Percentiles rank a stretch among this genome's conserved stretches.
phyloP scores from a whole-genome alignment of 2,113 vertebrate genomes.

The Bos indicus region DNA sequence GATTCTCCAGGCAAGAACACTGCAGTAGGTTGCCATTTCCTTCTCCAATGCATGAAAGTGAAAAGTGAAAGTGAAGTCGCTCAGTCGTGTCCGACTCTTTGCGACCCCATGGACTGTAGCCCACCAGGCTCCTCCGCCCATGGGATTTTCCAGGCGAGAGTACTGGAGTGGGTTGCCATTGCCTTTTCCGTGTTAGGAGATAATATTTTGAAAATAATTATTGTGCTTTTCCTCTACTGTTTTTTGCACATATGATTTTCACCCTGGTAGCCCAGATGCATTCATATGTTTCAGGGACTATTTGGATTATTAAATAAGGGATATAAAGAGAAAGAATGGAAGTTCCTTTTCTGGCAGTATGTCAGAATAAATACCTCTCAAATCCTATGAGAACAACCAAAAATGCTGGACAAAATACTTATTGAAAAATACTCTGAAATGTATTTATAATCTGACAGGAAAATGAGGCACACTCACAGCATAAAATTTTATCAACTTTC shows the following conservation, averaged over 20 bases:
- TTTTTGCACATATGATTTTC: not conserved
- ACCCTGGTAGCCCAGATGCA: not conserved
- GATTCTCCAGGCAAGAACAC: no score
- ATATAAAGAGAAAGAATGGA: not conserved
- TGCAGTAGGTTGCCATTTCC: no score
- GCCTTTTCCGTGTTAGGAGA: not conserved
- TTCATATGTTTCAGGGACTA: not conserved
- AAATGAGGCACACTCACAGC: not conserved
- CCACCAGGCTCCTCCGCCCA: no score
- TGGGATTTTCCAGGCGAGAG: no score
- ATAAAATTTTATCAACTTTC: not conserved
- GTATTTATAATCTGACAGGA: not conserved
- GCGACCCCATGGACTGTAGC: fast-evolving
- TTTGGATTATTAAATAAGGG: not conserved
- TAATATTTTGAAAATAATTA: not conserved
- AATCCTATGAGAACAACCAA: not conserved
- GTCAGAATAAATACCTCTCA: not conserved
- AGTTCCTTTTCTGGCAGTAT: not conserved
- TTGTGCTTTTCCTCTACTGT: not conserved
- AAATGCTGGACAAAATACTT: not conserved
- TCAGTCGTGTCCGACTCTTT: no score
- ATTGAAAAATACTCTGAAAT: not conserved
- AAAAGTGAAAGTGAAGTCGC: no score
- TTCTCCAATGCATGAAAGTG: no score
- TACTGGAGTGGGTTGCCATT: no score